Evolutionary conservation across 2,797 vertebrate genomes (phyloP).

Genomic region (Sebastiscus albofasciatus): DNA sequence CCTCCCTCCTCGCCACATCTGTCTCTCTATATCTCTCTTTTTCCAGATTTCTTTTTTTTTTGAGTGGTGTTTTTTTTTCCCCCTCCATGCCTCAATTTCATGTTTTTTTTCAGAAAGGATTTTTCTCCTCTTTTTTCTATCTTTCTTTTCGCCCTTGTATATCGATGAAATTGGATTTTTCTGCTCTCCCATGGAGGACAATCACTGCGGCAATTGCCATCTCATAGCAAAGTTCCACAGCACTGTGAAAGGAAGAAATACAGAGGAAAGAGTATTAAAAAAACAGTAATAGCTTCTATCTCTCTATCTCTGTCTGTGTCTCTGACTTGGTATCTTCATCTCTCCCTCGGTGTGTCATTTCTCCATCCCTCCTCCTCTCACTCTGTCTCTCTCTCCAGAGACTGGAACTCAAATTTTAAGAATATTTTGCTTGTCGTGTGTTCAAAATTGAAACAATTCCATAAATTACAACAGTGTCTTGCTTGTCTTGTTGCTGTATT

Average conservation of each 20-base stretch:
- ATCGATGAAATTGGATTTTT: slow-evolving; percentile 80
- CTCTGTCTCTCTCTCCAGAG: background rate
- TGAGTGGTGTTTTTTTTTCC: slow-evolving; percentile 30
- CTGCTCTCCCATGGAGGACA: slow-evolving; percentile 71
- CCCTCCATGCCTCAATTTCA: slow-evolving; percentile 51
- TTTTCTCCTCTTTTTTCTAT: slow-evolving; percentile 37
- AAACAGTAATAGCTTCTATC: slow-evolving; percentile 72
- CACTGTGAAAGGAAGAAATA: slow-evolving; percentile 70
- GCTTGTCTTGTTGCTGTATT: background rate
- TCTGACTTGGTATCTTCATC: slow-evolving; percentile 58
- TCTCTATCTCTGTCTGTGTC: slow-evolving; percentile 61
- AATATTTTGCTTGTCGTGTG: background rate
- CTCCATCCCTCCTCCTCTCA: background rate
- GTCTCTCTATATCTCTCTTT: slow-evolving; percentile 34
- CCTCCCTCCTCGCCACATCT: slow-evolving; percentile 17
- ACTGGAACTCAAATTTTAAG: background rate
- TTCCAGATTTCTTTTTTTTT: slow-evolving; percentile 28
- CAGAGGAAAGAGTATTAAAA: slow-evolving; percentile 62
- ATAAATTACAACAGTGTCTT: background rate
- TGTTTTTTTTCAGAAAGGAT: slow-evolving; percentile 39
- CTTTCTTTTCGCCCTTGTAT: slow-evolving; percentile 66
- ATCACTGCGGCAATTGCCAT: slow-evolving; percentile 76
- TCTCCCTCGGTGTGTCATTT: slow-evolving; percentile 29
- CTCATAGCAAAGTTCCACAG: slow-evolving; percentile 72
- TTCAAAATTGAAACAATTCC: background rate